phyloP scores from a whole-genome alignment of 2,113 vertebrate species.

The Thunnus thynnus region DNA sequence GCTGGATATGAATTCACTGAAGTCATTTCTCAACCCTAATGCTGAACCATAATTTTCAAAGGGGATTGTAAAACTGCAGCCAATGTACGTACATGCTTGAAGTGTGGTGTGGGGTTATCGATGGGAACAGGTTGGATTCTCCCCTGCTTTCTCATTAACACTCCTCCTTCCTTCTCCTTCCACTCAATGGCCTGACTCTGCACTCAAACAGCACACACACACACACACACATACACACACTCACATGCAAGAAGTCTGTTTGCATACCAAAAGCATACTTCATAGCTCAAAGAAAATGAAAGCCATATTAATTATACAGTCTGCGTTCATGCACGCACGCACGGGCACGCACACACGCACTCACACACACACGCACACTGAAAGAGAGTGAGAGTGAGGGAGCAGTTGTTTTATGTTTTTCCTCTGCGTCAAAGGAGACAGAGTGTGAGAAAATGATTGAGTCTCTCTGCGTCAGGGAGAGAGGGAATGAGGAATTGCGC shows the following conservation, averaged over 20 bases:
- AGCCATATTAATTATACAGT: constrained; percentile 78
- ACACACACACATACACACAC: constrained; percentile 10
- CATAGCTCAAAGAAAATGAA: constrained; percentile 76
- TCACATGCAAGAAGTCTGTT: constrained; percentile 69
- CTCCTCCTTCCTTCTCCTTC: constrained; percentile 63
- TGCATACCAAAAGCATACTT: constrained; percentile 81
- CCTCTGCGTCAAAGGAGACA: constrained; percentile 77
- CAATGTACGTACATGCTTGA: constrained; percentile 45
- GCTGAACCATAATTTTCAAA: constrained; percentile 60
- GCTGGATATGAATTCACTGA: constrained; percentile 51
- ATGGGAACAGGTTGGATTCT: constrained; percentile 60
- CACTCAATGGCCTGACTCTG: constrained; percentile 71
- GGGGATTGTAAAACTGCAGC: constrained; percentile 43
- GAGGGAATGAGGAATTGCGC: constrained; percentile 70
- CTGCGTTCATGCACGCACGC: background rate
- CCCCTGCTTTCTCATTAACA: constrained; percentile 78
- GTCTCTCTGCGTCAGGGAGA: constrained; percentile 77
- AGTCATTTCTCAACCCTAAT: constrained; percentile 57
- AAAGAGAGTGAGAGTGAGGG: constrained; percentile 40
- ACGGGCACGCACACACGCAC: background rate
- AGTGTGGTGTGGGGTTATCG: constrained; percentile 73
- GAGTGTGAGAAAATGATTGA: constrained; percentile 81
- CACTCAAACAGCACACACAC: constrained; percentile 46
- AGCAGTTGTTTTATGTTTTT: constrained; percentile 74
- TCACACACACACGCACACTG: constrained; percentile 17